These are phyloP conservation scores for Acleris sparsana DNA, from an alignment of 2,888 invertebrate genomes.

Conservation along the genomic window DNA sequence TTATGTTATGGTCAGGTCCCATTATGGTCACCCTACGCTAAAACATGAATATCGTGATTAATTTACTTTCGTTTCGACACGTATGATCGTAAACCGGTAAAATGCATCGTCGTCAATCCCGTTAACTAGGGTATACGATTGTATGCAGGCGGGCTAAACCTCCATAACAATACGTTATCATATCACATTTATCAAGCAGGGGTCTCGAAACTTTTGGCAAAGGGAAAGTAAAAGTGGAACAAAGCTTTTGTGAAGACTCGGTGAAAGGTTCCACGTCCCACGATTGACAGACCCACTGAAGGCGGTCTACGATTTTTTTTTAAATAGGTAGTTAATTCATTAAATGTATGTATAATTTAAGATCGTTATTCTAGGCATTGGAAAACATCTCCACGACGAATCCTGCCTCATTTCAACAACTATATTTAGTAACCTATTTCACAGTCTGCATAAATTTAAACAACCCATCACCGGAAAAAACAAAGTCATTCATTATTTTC, in stretches of 20 bases:
- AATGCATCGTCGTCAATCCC: conserved; percentile 4
- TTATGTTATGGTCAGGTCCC: too few species aligned
- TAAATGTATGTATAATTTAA: not conserved
- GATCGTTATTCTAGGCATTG: not conserved
- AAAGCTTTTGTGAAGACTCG: not conserved
- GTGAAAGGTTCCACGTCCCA: conserved; percentile 3
- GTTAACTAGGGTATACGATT: not conserved
- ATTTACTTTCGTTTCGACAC: conserved; percentile 28
- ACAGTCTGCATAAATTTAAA: conserved; percentile 4
- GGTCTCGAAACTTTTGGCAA: conserved; percentile 6
- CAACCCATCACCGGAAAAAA: not conserved
- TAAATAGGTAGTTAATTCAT: too few species aligned
- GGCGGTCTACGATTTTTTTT: not conserved
- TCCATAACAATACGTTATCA: too few species aligned
- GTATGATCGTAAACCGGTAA: conserved; percentile 13
- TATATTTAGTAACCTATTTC: conserved; percentile 9
- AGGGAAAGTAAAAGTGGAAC: conserved; percentile 12
- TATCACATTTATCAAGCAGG: not conserved
- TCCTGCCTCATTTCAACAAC: too few species aligned
- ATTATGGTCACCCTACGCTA: conserved; percentile 27
- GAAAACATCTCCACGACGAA: not conserved
- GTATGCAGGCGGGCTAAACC: not conserved
- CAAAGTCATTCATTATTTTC: conserved; percentile 8
- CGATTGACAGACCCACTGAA: not conserved
- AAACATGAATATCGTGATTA: conserved; percentile 3